These are phyloP conservation scores for Hippocampus kuda DNA, from an alignment of 2,797 vertebrate species.

Conservation along the genomic window DNA sequence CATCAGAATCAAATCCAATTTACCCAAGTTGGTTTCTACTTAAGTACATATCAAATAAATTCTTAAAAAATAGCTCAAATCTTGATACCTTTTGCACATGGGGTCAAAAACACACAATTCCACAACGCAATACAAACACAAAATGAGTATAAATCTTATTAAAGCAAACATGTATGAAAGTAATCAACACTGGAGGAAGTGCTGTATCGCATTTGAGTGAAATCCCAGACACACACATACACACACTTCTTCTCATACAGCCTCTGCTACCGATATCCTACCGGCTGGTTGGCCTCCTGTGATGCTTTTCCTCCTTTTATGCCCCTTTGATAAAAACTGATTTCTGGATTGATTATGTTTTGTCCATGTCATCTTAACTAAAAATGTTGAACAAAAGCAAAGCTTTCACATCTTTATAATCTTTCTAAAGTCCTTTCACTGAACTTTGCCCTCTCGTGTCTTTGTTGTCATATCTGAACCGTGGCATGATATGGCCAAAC, in stretches of 20 bases:
- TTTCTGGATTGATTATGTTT: slow-evolving; percentile 9
- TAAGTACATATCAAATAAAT: slow-evolving; percentile 21
- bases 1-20: slow-evolving; percentile 16
- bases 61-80: slow-evolving; percentile 5
- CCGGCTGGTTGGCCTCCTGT: slow-evolving; percentile 21
- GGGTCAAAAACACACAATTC: slow-evolving; percentile 26
- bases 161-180: slow-evolving; percentile 33
- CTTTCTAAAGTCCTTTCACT: background rate
- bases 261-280: slow-evolving; percentile 5
- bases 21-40: slow-evolving; percentile 14
- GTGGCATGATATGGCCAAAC: slow-evolving; percentile 26
- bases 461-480: slow-evolving; percentile 1
- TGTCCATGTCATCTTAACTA: background rate
- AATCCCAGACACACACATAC: slow-evolving; percentile 42
- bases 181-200: no score
- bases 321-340: slow-evolving; percentile 10
- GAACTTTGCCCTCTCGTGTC: slow-evolving; percentile 10
- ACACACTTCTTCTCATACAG: slow-evolving; percentile 26
- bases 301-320: background rate
- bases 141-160: slow-evolving; percentile 18
- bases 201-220: slow-evolving; percentile 32
- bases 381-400: background rate
- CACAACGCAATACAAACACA: slow-evolving; percentile 16
- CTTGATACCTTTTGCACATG: slow-evolving; percentile 3
- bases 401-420: background rate